Conservation (phyloP, 1,140 invertebrate species). For the Melitaea cinxia region DNA sequence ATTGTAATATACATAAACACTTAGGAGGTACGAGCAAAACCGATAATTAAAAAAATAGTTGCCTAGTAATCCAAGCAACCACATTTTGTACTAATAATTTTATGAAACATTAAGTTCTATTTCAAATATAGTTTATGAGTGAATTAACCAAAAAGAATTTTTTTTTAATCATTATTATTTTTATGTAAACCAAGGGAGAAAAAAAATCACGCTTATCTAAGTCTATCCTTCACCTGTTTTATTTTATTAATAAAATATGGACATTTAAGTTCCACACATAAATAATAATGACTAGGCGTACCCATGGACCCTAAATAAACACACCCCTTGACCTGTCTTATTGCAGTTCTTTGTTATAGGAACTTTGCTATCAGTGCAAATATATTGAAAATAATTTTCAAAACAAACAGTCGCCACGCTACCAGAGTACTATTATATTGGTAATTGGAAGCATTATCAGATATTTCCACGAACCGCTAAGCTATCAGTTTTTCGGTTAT, state of each 20-base stretch:
- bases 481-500: constrained; percentile 46
- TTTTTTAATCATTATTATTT: neutral
- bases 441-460: constrained; percentile 63
- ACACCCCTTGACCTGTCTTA: constrained; percentile 28
- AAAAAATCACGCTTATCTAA: constrained; percentile 30
- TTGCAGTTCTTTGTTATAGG: constrained; percentile 60
- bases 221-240: constrained; percentile 52
- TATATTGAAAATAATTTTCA: constrained; percentile 56
- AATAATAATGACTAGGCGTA: constrained; percentile 79
- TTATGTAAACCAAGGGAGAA: constrained; percentile 5
- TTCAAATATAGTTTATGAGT: constrained; percentile 1
- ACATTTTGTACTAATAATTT: constrained; percentile 60
- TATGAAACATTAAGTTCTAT: neutral
- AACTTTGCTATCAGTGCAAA: constrained; percentile 77
- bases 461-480: constrained; percentile 57
- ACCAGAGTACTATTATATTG: constrained; percentile 50
- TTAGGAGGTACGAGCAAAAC: constrained; percentile 63
- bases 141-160: constrained; percentile 1
- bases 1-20: constrained; percentile 43
- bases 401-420: constrained; percentile 42
- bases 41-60: constrained; percentile 48
- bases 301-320: constrained; percentile 69
- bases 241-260: constrained; percentile 47
- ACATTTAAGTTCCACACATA: constrained; percentile 55
- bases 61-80: constrained; percentile 44